These are phyloP conservation scores for Myodes glareolus DNA, from an alignment of 2,113 vertebrate genomes.

Conservation along the genomic window DNA sequence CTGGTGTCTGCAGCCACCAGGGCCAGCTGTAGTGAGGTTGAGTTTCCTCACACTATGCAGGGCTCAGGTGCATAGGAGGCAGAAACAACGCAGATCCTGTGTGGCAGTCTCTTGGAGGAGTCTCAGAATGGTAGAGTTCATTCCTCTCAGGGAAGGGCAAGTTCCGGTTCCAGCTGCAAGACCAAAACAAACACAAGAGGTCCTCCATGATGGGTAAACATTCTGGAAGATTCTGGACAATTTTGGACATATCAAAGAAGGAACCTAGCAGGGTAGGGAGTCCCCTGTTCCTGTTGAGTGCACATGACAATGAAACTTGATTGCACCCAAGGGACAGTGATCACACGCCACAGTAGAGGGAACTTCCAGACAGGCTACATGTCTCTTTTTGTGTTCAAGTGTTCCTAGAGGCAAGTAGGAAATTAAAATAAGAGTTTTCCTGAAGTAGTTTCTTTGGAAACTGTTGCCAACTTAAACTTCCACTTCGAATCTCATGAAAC, in stretches of 20 bases:
- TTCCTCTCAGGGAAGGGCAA: not conserved
- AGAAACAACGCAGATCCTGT: not conserved
- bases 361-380: not conserved
- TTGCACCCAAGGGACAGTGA: not conserved
- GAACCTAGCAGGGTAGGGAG: not conserved
- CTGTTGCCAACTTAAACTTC: slow-evolving; percentile 13
- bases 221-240: not conserved
- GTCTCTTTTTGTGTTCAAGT: not conserved
- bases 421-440: not conserved
- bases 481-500: not conserved
- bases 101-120: not conserved
- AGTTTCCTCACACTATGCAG: not conserved
- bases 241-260: not conserved
- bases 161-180: not conserved
- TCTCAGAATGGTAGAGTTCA: not conserved
- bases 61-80: not conserved
- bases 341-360: not conserved
- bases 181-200: not conserved
- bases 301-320: not conserved
- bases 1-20: not conserved
- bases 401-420: not conserved
- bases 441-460: not conserved
- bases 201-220: not conserved
- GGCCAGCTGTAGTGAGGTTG: not conserved
- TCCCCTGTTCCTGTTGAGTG: not conserved